Base-by-base conservation (phyloP, 2,888 invertebrate species). In the Apotomis turbidana region DNA sequence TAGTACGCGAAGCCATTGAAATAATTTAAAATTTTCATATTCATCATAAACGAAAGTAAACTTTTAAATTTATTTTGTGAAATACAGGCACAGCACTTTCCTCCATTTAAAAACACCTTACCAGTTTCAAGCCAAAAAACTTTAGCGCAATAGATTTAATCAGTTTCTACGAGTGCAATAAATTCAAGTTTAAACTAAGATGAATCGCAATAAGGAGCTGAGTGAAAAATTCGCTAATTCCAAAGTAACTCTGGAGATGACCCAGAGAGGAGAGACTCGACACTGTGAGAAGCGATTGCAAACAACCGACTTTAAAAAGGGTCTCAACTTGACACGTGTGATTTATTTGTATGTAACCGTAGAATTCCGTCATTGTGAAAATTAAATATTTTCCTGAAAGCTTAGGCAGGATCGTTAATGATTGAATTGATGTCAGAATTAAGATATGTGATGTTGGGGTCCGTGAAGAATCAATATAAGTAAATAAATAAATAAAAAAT, bases 221-320 rank as follows among this genome's bases (percentile, higher is more conserved):
- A 85, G 87, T 89, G 90, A 90, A 90, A 90, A 91, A 90, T 90
- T 88, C 85, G 86, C 88, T 90, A 90, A 90, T 89, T 88, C 85
- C 83, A 80, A 87, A 88, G 86, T 85, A 85, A 85, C 81, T 82
- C 76, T 79, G 83, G 81, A 72, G 55, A 36, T n/a, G 44, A 3
- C n/a, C 15, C 49, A 36, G 71, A 55, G 9, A 8, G 67, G 57
- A 62, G 51, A 57, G 8, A 55, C 67, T 62, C 44, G n/a, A 5
- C n/a, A 36, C 46, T 66, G 27, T 2, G 27, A 27, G 27, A 2
- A 27, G 27, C 0, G 27, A 46, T 46, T 1, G 12, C 44, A 64
- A 13, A 66, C 36, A 54, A 6, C 6, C 54, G 15, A 15, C 49
- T 36, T 8, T 6, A 36, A 27, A 27, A 27, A 27, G 27, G 27